These are phyloP conservation scores for Scalopus aquaticus DNA, from an alignment of 2,113 vertebrate species.

Conservation along the genomic window DNA sequence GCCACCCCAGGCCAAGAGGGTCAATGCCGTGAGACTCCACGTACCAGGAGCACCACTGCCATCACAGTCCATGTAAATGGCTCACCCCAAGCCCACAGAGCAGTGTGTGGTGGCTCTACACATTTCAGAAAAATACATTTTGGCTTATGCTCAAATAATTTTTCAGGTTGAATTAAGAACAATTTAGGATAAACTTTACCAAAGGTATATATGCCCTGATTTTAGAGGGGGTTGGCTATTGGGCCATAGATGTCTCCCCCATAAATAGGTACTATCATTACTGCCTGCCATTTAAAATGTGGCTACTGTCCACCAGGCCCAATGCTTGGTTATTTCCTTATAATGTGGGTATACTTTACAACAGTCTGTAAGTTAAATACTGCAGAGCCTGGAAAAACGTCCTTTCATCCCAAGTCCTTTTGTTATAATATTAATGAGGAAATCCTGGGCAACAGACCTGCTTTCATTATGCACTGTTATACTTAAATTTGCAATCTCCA, in stretches of 20 bases:
- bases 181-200: neutral
- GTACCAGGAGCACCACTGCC: too few species aligned
- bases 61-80: neutral
- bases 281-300: neutral
- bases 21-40: fast-evolving
- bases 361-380: neutral
- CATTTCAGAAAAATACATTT: neutral
- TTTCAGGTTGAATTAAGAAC: neutral
- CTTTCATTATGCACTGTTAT: neutral
- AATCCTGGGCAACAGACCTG: neutral
- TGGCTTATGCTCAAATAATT: neutral
- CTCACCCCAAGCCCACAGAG: fast-evolving
- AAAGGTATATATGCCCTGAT: neutral
- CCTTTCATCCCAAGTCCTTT: neutral
- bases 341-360: neutral
- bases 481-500: neutral
- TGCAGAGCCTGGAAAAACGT: neutral
- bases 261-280: neutral
- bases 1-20: neutral
- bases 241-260: neutral
- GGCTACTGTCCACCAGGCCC: neutral
- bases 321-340: neutral
- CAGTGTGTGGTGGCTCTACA: neutral
- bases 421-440: neutral
- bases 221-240: neutral